phyloP scores from a whole-genome alignment of 2,797 vertebrate species.

The Muscicapa striata region DNA sequence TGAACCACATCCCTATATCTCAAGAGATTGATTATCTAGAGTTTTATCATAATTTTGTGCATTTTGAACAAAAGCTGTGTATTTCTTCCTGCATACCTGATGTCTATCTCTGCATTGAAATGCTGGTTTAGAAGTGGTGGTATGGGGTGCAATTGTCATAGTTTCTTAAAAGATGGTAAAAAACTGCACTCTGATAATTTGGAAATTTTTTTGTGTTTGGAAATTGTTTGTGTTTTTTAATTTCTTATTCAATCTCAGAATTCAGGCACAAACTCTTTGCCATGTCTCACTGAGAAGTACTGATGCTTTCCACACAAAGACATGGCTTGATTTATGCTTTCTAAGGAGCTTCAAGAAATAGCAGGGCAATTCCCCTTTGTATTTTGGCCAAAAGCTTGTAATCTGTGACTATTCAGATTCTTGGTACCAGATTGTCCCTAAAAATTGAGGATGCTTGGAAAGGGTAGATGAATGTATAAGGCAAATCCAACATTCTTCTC shows the following conservation, averaged over 20 bases:
- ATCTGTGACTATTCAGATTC: not conserved
- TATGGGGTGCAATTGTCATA: fast-evolving
- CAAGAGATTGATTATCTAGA: not conserved
- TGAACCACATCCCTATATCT: not conserved
- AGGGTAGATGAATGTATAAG: not conserved
- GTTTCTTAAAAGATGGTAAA: not conserved
- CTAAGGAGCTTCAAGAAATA: not conserved
- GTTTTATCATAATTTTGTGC: not conserved
- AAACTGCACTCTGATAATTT: not conserved
- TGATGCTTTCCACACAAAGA: not conserved
- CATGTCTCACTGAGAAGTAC: not conserved
- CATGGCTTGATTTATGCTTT: not conserved
- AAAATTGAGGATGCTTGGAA: not conserved
- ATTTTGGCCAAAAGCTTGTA: not conserved
- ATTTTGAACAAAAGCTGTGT: not conserved
- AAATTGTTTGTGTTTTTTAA: not conserved
- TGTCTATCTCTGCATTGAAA: not conserved
- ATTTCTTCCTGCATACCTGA: not conserved
- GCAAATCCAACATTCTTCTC: too few species aligned
- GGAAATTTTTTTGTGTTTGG: not conserved
- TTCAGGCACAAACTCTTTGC: not conserved
- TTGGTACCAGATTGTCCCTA: not conserved
- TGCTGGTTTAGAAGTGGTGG: not conserved
- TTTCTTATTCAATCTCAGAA: not conserved
- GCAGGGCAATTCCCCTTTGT: not conserved